Base-by-base conservation (phyloP, 2,888 invertebrate species). In the Melieria crassipennis region DNA sequence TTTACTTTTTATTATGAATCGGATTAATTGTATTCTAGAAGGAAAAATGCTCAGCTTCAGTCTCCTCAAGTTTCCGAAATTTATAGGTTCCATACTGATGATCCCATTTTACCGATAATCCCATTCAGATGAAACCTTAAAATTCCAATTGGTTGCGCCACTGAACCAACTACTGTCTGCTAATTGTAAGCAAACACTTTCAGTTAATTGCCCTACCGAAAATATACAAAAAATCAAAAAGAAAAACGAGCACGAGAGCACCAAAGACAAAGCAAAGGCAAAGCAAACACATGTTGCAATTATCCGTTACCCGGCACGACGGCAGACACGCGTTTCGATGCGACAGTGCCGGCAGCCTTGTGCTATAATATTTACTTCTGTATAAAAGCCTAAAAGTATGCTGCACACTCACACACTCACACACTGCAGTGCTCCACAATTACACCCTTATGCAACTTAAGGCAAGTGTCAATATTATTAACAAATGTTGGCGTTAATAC, bases 161-260 rank as follows among this genome's bases (percentile, higher is more conserved):
- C 30, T 30, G 30, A 30, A 30, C 30, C 30, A 30, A 30, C 30
- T 30, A 30, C 30, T 30, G 30, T 78, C 77, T 30, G 43, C 66
- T 69, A 69, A 69, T 69, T 69, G 62, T 56, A 63, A 69, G 62
- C 77, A 79, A 81, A 81, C 78, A 82, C 81, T 81, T 81, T 80
- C 79, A 82, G 80, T 81, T 82, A 73, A 69, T 69, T 63, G 69
- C 69, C 69, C 50, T 30, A 2, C 3, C 30, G 30, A 30, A 30
- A 30, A 30, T 30, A 30, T 30, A 3, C 30, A 52, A 81, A 80
- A 82, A 82, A 77, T 79, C 82, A 82, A 81, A 80, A 82, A 81
- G 76, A 81, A 81, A 78, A 75, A 72, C 68, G 63, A 48, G n/a
- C 58, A 60, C 60, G 30, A 72, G 68, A 13, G 50, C 30, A 63